phyloP scores from a whole-genome alignment of 2,888 invertebrate species.

The Caenorhabditis auriculariae region DNA sequence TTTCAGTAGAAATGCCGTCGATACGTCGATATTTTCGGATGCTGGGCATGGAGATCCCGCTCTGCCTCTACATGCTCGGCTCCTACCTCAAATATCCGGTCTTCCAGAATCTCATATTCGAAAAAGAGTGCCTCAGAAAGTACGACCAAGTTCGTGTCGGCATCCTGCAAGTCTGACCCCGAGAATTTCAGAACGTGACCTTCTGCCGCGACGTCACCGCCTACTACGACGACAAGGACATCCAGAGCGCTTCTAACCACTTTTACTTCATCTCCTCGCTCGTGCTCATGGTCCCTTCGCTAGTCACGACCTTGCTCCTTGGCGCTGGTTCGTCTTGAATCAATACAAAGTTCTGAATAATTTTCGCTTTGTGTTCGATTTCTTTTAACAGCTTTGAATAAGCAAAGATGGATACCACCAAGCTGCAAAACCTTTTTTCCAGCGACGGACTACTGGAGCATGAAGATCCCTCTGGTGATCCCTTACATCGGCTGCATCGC shows the following conservation, averaged over 20 bases:
- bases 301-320: slow-evolving; percentile 62
- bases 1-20: no score
- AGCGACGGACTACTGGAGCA: slow-evolving; percentile 64
- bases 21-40: slow-evolving; percentile 2
- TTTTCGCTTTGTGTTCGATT: no score
- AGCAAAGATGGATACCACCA: no score
- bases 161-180: no score
- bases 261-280: slow-evolving; percentile 64
- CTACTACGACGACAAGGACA: slow-evolving; percentile 50
- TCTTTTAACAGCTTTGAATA: no score
- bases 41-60: slow-evolving; percentile 63
- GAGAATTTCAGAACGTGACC: slow-evolving; percentile 29
- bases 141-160: slow-evolving; percentile 37
- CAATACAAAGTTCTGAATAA: no score
- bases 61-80: slow-evolving; percentile 65
- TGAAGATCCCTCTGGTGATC: slow-evolving; percentile 65
- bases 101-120: slow-evolving; percentile 64
- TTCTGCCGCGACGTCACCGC: slow-evolving; percentile 45
- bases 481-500: slow-evolving; percentile 63
- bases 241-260: slow-evolving; percentile 63
- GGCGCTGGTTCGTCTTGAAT: slow-evolving; percentile 56
- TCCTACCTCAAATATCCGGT: slow-evolving; percentile 62
- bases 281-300: slow-evolving; percentile 63
- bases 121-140: slow-evolving; percentile 61
- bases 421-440: no score